Percentiles rank a stretch among this genome's conserved stretches.
These are phyloP conservation scores for human DNA, from an alignment of 2,113 vertebrate genomes.

Conservation along the genomic window DNA sequence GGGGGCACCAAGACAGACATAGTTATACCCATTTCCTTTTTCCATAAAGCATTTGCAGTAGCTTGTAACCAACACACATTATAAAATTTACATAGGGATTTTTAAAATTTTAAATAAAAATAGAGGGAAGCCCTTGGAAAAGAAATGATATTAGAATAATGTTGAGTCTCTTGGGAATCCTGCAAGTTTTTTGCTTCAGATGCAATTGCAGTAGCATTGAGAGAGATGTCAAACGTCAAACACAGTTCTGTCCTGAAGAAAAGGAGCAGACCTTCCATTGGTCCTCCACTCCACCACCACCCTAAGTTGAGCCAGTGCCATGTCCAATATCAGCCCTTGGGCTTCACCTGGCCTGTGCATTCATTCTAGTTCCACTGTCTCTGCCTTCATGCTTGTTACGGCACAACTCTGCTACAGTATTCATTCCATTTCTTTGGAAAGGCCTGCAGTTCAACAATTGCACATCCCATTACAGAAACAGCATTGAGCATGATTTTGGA, in stretches of 20 bases:
- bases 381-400: not conserved
- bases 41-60: not conserved
- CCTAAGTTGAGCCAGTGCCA: not conserved
- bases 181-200: not conserved
- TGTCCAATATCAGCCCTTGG: not conserved
- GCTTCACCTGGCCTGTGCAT: not conserved
- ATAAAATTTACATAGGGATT: not conserved
- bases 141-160: not conserved
- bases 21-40: not conserved
- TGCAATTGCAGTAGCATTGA: not conserved
- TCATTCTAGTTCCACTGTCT: not conserved
- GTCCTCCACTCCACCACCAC: not conserved
- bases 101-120: constrained; percentile 28
- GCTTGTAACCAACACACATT: constrained; percentile 11
- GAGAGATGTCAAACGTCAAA: not conserved
- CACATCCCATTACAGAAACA: not conserved
- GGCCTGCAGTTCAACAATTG: not conserved
- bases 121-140: not conserved
- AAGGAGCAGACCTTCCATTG: not conserved
- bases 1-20: not conserved
- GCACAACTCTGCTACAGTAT: not conserved
- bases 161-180: not conserved
- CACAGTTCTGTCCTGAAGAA: not conserved
- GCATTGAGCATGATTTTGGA: not conserved
- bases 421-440: constrained; percentile 9